These are phyloP conservation scores for Caranx melampygus DNA, from an alignment of 2,113 vertebrate genomes.

Conservation along the genomic window DNA sequence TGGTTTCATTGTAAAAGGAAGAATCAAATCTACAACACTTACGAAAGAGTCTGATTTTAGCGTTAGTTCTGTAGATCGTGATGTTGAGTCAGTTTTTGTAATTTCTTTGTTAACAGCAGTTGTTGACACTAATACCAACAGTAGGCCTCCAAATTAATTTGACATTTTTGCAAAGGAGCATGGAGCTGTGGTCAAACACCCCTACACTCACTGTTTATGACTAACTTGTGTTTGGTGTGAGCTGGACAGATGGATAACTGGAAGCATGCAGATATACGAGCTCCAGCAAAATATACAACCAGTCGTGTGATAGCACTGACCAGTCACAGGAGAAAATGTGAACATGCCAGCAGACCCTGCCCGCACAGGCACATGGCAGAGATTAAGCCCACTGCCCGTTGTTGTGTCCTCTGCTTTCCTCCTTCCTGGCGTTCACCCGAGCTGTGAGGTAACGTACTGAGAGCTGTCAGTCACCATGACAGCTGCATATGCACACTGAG, in stretches of 20 bases:
- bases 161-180: neutral
- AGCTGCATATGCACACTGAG: neutral
- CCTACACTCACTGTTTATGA: neutral
- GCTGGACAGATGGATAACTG: neutral
- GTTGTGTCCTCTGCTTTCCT: neutral
- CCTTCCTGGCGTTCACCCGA: neutral
- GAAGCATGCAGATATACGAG: neutral
- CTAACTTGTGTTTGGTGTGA: neutral
- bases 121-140: neutral
- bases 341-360: neutral
- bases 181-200: neutral
- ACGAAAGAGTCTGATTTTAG: neutral
- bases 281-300: neutral
- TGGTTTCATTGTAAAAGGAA: neutral
- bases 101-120: neutral
- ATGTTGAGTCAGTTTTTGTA: neutral
- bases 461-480: constrained; percentile 56
- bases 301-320: neutral
- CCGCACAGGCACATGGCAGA: neutral
- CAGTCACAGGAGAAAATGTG: neutral
- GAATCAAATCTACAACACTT: no score
- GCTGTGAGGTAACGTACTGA: constrained; percentile 41
- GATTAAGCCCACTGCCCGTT: neutral
- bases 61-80: neutral
- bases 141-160: neutral